A percentile compares a stretch with the other conserved stretches of the same genome.
phyloP scores from a whole-genome alignment of 2,113 vertebrate genomes.

The Macrotus californicus region DNA sequence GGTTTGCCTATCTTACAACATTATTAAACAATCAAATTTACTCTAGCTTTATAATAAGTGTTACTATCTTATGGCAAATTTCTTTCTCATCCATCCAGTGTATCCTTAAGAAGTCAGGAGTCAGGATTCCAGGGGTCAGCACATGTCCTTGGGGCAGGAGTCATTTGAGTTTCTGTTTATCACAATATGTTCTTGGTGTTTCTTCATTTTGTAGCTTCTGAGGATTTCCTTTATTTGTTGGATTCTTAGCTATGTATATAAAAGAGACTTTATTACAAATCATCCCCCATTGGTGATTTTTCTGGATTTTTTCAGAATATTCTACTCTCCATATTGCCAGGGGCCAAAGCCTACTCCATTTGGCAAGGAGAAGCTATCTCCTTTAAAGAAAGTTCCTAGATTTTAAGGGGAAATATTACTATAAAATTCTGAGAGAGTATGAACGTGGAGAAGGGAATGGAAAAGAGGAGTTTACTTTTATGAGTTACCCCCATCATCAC shows the following conservation, averaged over 20 bases:
- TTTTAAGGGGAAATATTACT: background rate
- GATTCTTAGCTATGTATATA: background rate
- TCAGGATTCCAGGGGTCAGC: background rate
- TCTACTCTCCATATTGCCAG: background rate
- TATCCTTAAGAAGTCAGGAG: background rate
- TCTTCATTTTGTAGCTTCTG: background rate
- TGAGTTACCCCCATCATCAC: background rate
- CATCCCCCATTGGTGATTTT: background rate
- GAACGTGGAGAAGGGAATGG: background rate
- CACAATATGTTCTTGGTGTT: background rate
- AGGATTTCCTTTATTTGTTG: background rate
- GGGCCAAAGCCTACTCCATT: background rate
- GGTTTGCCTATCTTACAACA: background rate
- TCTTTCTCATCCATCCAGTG: background rate
- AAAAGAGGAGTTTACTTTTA: background rate
- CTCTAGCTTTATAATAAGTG: background rate
- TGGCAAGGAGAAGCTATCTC: background rate
- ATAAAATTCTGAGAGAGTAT: background rate
- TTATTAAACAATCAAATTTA: background rate
- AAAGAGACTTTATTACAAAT: background rate
- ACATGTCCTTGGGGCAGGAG: background rate
- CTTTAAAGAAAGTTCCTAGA: background rate
- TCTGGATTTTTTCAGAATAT: background rate
- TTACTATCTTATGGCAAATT: background rate
- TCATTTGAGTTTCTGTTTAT: background rate